Evolutionary conservation across 1,140 invertebrate species (phyloP), one percentile per base, ranked within the genome.

Genomic region (Drusus annulatus): DNA sequence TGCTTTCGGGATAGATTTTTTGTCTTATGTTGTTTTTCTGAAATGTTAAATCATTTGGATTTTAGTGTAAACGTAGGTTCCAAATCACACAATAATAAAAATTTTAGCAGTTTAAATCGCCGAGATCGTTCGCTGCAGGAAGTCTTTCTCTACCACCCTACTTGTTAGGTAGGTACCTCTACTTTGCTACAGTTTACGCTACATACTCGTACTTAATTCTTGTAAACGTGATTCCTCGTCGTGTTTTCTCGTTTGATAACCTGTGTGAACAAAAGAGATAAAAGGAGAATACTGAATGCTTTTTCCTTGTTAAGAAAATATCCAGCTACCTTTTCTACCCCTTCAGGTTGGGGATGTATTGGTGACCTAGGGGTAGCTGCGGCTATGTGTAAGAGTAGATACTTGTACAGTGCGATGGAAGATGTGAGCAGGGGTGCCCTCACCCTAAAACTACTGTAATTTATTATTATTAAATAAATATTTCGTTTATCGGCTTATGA

Each of bases 401-500:
- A 52, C 50, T 71, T 52, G 28, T 16, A 71, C 68, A 28, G 19
- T 13, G 19, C 68, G 63, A 68, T 31, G 31, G n/a, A 68, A 71
- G 23, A 71, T 21, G 19, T 10, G 28, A 6, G 15, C 8, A 21
- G 68, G 68, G 50, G 68, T 21, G 51, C 17, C 17, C 16, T 69
- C 68, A 52, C 68, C 68, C 68, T 25, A 16, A 21, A 65, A 65
- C 17, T 51, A 16, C 31, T 36, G 36, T 71, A n/a, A 52, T 52
- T 71, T 71, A 71, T 52, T 71, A 71, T 52, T 28, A 51, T 71
- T 71, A 52, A 71, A 71, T 71, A 51, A 71, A 71, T 71, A 51
- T 71, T 71, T 71, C 68, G 50, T 52, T 71, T 52, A 71, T 71
- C 68, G 16, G 63, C 28, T 36, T 31, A 68, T 13, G 23, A 60